Base-by-base conservation (phyloP, 2,888 invertebrate genomes). In the Cheilosia variabilis region DNA sequence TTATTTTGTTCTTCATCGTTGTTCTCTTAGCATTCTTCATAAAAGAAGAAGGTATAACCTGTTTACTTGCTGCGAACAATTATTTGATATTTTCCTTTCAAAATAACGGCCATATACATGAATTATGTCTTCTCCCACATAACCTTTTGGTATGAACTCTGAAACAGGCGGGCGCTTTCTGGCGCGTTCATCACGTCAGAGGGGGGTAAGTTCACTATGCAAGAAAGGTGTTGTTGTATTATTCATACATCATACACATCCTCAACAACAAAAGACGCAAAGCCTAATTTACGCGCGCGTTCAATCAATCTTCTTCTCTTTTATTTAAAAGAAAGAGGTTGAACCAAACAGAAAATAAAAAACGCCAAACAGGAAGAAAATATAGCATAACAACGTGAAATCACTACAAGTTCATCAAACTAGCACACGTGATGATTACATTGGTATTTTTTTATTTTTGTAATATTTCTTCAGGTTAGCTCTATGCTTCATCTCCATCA, bases 341-440 rank as follows among this genome's bases (percentile, higher is more conserved):
- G 37, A 13, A 37, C 2, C 22, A 43, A 71, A 63, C 43, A 58
- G 24, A 69, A 50, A 62, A 34, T 45, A 31, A 45, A 50, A 50
- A 53, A n/a, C 19, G 27, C 15, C 22, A 17, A 63, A 52, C 76
- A 72, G 73, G 79, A 75, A 73, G 72, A 66, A 73, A 45, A 79
- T 75, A 58, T 66, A 69, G 65, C 69, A 80, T 75, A 75, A 80
- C 80, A 84, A 76, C 80, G 65, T 76, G 80, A 86, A 80, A 86
- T 78, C 53, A 75, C 79, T 79, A 75, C 84, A 86, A 86, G 84
- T 86, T 86, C 84, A 86, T 86, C 84, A 86, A 86, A 86, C 84
- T 76, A 72, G 71, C 80, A 80, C 84, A 86, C 80, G 84, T 86
- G 80, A 86, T 81, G 80, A 72, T 86, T 76, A 80, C 75, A 76